Conservation (phyloP, 2,888 invertebrate species). For the Elysia crispata region DNA sequence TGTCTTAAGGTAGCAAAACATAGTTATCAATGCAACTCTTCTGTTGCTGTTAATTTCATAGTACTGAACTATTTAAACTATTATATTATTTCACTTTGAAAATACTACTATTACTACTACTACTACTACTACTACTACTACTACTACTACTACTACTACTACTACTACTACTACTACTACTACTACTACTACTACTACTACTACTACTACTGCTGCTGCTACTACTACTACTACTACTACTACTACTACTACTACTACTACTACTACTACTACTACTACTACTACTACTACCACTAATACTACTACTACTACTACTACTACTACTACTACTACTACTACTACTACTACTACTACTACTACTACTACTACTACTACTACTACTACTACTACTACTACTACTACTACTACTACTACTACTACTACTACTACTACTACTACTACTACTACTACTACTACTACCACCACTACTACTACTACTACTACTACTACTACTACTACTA, state of each 20-base stretch:
- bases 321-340: slow-evolving; percentile 37
- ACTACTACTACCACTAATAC: no score
- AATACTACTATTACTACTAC: slow-evolving; percentile 21
- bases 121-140: slow-evolving; percentile 36
- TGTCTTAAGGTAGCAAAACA: no score
- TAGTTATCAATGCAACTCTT: no score
- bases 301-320: no score
- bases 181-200: slow-evolving; percentile 17
- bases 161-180: slow-evolving; percentile 24
- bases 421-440: slow-evolving; percentile 23
- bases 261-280: slow-evolving; percentile 23
- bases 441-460: background rate
- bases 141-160: slow-evolving; percentile 21
- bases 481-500: slow-evolving; percentile 14
- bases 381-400: slow-evolving; percentile 22
- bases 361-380: slow-evolving; percentile 20
- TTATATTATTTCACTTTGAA: background rate
- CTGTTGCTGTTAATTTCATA: no score
- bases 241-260: slow-evolving; percentile 30
- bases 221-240: slow-evolving; percentile 23
- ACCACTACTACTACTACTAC: slow-evolving; percentile 27
- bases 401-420: slow-evolving; percentile 30
- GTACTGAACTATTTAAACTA: background rate
- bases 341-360: slow-evolving; percentile 34
- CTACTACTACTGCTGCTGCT: slow-evolving; percentile 23